Conservation (phyloP, 2,888 invertebrate species). For the Ametastegia equiseti region DNA sequence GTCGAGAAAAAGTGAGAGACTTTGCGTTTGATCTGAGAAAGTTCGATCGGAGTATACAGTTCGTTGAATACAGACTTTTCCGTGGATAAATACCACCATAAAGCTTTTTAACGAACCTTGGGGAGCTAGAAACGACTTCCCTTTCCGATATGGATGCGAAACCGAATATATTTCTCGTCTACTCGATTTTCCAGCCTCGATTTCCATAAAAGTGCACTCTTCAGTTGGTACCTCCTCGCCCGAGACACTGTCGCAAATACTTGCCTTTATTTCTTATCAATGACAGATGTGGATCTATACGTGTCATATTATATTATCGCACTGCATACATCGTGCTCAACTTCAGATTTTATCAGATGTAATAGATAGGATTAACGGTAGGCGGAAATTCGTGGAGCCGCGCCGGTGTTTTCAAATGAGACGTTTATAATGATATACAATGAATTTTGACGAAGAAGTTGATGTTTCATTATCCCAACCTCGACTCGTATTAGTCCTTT, state of each 20-base stretch:
- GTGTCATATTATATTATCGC: background rate
- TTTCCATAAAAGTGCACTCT: background rate
- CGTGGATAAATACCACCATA: background rate
- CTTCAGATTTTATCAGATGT: background rate
- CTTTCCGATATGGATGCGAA: background rate
- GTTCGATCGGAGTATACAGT: background rate
- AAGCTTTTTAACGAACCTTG: conserved; percentile 4
- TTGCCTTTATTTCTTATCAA: background rate
- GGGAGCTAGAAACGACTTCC: background rate
- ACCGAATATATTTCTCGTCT: background rate
- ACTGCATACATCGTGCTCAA: background rate
- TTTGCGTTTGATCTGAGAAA: background rate
- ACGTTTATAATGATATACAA: too few relatives aligned
- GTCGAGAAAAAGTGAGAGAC: background rate
- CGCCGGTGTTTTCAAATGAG: too few relatives aligned
- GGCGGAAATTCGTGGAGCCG: too few relatives aligned
- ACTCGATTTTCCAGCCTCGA: background rate
- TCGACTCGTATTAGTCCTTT: too few relatives aligned
- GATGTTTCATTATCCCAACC: too few relatives aligned
- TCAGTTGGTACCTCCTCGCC: background rate
- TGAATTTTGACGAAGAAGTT: too few relatives aligned
- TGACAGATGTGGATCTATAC: background rate
- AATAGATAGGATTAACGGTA: too few relatives aligned
- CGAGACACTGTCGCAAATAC: background rate
- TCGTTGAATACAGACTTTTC: background rate